phyloP scores from a whole-genome alignment of 2,113 vertebrate genomes.

The Lucifuga dentata region DNA sequence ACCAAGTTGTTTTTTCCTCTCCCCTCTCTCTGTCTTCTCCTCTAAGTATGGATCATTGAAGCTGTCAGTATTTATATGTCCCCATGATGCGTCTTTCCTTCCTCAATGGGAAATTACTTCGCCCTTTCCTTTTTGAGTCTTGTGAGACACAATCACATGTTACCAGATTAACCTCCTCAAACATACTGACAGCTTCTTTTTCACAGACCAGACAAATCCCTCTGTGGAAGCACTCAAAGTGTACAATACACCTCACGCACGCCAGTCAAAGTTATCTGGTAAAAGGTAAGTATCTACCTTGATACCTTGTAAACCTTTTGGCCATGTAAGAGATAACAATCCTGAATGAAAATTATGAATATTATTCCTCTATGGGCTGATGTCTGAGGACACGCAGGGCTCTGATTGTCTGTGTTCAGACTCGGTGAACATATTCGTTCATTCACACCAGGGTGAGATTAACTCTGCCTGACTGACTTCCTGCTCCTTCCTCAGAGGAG shows the following conservation, averaged over 20 bases:
- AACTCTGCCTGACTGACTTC: slow-evolving; percentile 57
- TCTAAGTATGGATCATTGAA: background rate
- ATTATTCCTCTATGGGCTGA: slow-evolving; percentile 17
- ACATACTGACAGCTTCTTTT: slow-evolving; percentile 10
- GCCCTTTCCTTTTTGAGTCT: slow-evolving; percentile 31
- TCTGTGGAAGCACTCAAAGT: background rate
- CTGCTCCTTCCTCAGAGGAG: slow-evolving; percentile 37
- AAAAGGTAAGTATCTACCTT: slow-evolving; percentile 14
- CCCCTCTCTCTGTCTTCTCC: no score
- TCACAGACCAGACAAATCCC: background rate
- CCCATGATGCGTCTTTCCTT: slow-evolving; percentile 6
- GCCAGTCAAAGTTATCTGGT: background rate
- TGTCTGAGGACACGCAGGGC: slow-evolving; percentile 31
- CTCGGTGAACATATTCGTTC: slow-evolving; percentile 24
- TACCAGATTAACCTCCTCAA: slow-evolving; percentile 24
- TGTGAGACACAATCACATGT: slow-evolving; percentile 20
- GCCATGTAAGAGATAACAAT: slow-evolving; percentile 17
- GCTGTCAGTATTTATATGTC: slow-evolving; percentile 20
- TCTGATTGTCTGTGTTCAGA: slow-evolving; percentile 34
- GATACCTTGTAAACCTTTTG: slow-evolving; percentile 10
- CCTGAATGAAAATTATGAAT: slow-evolving; percentile 33
- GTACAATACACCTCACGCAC: background rate
- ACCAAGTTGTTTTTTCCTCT: no score
- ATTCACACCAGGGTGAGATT: slow-evolving; percentile 43
- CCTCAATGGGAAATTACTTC: slow-evolving; percentile 2